These are phyloP conservation scores for Axea sp. DNA, from an alignment of 2,888 invertebrate species.

Conservation along the genomic window DNA sequence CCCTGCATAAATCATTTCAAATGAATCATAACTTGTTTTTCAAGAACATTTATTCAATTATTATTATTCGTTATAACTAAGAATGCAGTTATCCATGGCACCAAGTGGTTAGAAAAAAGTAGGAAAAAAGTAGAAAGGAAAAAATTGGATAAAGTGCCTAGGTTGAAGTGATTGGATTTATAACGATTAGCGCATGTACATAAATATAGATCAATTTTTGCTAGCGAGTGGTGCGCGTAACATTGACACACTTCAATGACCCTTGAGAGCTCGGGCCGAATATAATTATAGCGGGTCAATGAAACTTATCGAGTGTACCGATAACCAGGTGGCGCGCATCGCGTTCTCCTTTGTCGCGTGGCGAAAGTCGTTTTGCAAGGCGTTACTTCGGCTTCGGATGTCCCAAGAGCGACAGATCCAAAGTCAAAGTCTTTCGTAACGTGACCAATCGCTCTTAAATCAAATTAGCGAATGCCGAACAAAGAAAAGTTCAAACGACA, in stretches of 20 bases:
- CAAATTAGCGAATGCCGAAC: constrained; percentile 37
- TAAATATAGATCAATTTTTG: constrained; percentile 51
- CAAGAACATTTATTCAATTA: constrained; percentile 4
- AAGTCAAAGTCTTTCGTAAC: constrained; percentile 52
- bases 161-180: not conserved
- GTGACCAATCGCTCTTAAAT: constrained; percentile 36
- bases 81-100: constrained; percentile 45
- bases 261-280: constrained; percentile 52
- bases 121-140: too few relatives aligned
- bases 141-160: not conserved
- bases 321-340: constrained; percentile 60
- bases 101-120: too few relatives aligned
- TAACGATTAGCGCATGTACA: constrained; percentile 8
- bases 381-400: constrained; percentile 46
- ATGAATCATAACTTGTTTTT: not conserved
- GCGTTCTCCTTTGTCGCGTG: constrained; percentile 66
- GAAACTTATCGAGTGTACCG: constrained; percentile 60
- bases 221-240: constrained; percentile 48
- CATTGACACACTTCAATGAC: constrained; percentile 61
- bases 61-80: constrained; percentile 2
- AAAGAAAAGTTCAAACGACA: constrained; percentile 30
- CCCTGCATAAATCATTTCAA: too few relatives aligned
- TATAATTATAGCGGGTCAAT: constrained; percentile 62
- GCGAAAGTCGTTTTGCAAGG: constrained; percentile 63
- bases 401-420: constrained; percentile 23